Conservation (phyloP, 2,888 invertebrate genomes). For the Conchocele bisecta region DNA sequence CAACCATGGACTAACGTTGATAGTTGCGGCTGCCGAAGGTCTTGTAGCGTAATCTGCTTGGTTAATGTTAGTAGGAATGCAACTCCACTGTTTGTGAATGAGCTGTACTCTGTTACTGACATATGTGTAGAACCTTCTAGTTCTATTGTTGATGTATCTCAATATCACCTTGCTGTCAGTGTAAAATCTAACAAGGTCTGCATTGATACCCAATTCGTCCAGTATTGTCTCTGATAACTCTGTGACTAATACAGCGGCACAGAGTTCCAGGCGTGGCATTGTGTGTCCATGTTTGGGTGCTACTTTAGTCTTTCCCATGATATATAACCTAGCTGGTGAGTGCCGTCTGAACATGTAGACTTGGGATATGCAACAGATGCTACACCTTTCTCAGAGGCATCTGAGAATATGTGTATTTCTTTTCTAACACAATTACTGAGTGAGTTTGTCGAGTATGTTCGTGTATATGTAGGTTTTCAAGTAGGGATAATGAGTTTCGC, state of each 20-base stretch:
- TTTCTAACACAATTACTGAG: not conserved
- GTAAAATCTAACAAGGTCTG: too few species aligned
- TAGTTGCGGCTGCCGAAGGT: not conserved
- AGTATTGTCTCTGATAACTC: not conserved
- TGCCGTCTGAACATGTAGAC: not conserved
- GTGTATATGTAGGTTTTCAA: too few species aligned
- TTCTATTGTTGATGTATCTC: not conserved
- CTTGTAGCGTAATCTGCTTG: slow-evolving; percentile 14
- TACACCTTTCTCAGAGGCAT: slow-evolving; percentile 14
- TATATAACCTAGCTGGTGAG: not conserved
- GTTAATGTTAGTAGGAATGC: not conserved
- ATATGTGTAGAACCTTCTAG: slow-evolving; percentile 10
- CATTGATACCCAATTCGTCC: slow-evolving; percentile 2
- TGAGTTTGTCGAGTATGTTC: not conserved
- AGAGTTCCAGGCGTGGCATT: not conserved
- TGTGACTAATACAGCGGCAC: too few species aligned
- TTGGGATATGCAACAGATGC: slow-evolving; percentile 16
- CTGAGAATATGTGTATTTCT: slow-evolving; percentile 29
- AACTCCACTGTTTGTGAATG: not conserved
- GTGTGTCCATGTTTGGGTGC: too few species aligned
- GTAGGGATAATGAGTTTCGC: too few species aligned
- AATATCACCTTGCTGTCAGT: too few species aligned
- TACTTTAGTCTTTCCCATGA: slow-evolving; percentile 31
- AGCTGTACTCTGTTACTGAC: slow-evolving; percentile 34
- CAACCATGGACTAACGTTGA: not conserved